Base-by-base conservation (phyloP, 1,140 invertebrate species). In the Spodoptera frugiperda region DNA sequence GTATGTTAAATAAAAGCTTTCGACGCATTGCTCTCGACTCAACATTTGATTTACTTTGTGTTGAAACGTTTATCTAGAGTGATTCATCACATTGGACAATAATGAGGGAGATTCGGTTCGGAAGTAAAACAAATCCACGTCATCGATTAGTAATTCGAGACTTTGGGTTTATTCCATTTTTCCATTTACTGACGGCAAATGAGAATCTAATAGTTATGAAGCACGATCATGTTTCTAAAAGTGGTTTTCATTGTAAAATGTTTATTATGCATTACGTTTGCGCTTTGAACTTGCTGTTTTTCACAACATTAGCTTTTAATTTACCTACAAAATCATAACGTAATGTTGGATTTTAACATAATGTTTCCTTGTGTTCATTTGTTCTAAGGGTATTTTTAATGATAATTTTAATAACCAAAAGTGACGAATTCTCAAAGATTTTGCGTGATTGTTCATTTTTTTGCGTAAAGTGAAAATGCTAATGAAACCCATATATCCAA, bases 101-200 rank as follows among this genome's bases (percentile, higher is more conserved):
- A 87, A 87, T 90, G 82, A 88, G 87, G 84, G 80, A 79, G 79
- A 80, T 86, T 82, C 78, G 80, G 84, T 85, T 88, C 79, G 77
- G 76, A 87, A 83, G 82, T 82, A 86, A 89, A 89, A 89, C 83
- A 87, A 89, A 87, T 85, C 86, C 82, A 83, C 80, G 84, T 74
- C 63, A 78, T 91, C 89, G 87, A 89, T 90, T 89, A 88, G 91
- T 90, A 92, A 91, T 86, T 82, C 78, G 89, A 92, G 82, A 89
- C 73, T 70, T 77, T 65, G 33, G 68, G 48, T 74, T 79, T 76
- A 79, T 78, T 77, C 19, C 74, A 75, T 74, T 75, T 76, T 76
- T 70, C 73, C 67, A 72, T 76, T 72, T 48, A 39, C 51, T 4
- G 3, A 49, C 48, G 46, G 49, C 54, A 76, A 76, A 76, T 75